Base-by-base conservation (phyloP, 2,797 vertebrate genomes). In the Hybognathus amarus region DNA sequence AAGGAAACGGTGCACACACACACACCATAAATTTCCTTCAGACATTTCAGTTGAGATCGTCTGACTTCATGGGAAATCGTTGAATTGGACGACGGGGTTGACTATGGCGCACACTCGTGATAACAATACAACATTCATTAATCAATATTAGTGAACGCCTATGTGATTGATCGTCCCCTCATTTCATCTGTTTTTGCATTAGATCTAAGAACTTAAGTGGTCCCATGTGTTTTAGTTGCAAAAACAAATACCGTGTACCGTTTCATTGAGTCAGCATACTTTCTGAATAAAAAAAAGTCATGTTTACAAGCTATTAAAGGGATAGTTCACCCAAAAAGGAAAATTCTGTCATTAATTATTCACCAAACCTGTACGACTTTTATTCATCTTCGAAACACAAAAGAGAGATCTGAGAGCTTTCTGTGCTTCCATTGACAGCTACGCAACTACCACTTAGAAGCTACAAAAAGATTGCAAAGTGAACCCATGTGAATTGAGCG, bases 51-150 rank as follows among this genome's bases (percentile, higher is more conserved):
- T 82, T 27, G 70, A 66, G 70, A n/a, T 38, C 30, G 10, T 52
- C 59, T 64, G 40, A 80, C 70, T 82, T 75, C 45, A 52, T 66
- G 45, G 80, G 30, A 74, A 82, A 82, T 52, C n/a, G n/a, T 74
- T 82, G 70, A 75, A 63, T 82, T 66, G 71, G 52, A 64, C 79
- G 75, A 52, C 45, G 6, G 59, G 70, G 40, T 64, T 52, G 70
- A 80, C 63, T 79, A 6, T 36, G n/a, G 40, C 42, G 66, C 30
- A n/a, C 59, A 64, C 42, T 61, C 30, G 24, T 20, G 30, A 66
- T 66, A 54, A 75, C 59, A 54, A 82, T 54, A 66, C 80, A 82
- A 66, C 70, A 74, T 5, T 7, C 30, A 82, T 82, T 24, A 52
- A 75, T 82, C 80, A 74, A 64, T 66, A 75, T 75, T 74, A 75